Evolutionary conservation across 2,113 vertebrate genomes (phyloP).

Genomic region (Suricata suricatta): DNA sequence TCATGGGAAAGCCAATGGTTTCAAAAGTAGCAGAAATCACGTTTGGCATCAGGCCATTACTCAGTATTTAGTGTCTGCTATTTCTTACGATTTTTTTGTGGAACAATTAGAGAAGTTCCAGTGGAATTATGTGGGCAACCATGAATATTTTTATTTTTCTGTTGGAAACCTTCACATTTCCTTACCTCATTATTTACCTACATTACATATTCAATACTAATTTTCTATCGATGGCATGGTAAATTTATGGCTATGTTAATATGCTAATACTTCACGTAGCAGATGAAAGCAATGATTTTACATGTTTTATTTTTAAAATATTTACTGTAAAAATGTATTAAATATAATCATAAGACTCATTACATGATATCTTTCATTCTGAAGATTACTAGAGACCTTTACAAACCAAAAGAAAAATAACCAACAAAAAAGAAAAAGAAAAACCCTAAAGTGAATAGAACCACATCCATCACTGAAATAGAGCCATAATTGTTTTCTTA

Average conservation of each 20-base stretch:
- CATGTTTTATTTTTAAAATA: conserved; percentile 28
- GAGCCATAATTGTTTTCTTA: background rate
- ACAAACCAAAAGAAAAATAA: conserved; percentile 54
- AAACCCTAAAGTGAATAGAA: background rate
- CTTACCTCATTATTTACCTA: background rate
- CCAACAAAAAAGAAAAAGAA: background rate
- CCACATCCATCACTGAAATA: background rate
- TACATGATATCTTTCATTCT: conserved; percentile 3
- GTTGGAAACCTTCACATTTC: background rate
- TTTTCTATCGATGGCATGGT: background rate
- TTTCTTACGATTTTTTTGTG: conserved; percentile 37
- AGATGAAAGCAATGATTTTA: conserved; percentile 41
- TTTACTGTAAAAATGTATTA: conserved; percentile 35
- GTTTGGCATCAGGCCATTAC: conserved; percentile 45
- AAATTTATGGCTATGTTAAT: conserved; percentile 31
- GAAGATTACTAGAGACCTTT: conserved; percentile 37
- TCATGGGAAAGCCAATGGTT: conserved; percentile 86
- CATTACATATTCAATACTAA: background rate
- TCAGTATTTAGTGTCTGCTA: background rate
- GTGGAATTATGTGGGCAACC: background rate
- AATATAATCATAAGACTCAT: conserved; percentile 40
- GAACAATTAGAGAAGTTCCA: background rate
- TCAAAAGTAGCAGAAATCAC: conserved; percentile 59
- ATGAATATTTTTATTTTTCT: background rate
- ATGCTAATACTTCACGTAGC: conserved; percentile 8